Evolutionary conservation across 2,797 vertebrate genomes (phyloP), one percentile per base, ranked within the genome.

Genomic region (Coracias cyanogaster): DNA sequence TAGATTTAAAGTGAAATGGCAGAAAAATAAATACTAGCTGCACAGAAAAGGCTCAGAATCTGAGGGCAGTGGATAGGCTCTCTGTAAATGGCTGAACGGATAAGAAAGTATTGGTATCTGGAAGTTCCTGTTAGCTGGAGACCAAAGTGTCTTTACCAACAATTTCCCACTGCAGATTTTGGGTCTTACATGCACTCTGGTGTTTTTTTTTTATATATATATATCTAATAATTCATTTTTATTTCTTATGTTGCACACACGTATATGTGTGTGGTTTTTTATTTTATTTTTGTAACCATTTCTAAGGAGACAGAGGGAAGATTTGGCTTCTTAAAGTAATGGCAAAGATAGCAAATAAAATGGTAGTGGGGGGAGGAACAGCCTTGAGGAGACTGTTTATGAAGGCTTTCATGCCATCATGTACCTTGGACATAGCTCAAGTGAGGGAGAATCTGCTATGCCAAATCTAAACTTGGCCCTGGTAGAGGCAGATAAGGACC

Each of bases 401-500:
- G 88, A 94, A 96, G 94, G 90, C 80, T 96, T 95, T 96, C 86
- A 93, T 96, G 96, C 95, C 94, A 86, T 95, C 96, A 84, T 96
- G 94, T 96, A 95, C 90, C 94, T 97, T 96, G 95, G 95, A 96
- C 83, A 94, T 96, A 95, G 92, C 93, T 97, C 96, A 97, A 95
- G 92, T 60, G 86, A 97, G 93, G 88, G 73, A 97, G 88, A 97
- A 90, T 93, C 94, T 95, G 89, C 93, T 93, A 64, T 96, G 96
- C 96, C 95, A 96, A 93, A 95, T 95, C 93, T 96, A 94, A 95
- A 96, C 94, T 97, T 97, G 96, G 96, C 95, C 93, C 95, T 95
- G 94, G 92, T 82, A 92, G 89, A 94, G 74, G 94, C 92, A 96
- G 92, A 97, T 97, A 97, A 97, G 93, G 89, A 96, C 93, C 93